Evolutionary conservation across 92 coral and sea anemone genomes (phyloP).

Genomic region (Umimayanthus kanabou): DNA sequence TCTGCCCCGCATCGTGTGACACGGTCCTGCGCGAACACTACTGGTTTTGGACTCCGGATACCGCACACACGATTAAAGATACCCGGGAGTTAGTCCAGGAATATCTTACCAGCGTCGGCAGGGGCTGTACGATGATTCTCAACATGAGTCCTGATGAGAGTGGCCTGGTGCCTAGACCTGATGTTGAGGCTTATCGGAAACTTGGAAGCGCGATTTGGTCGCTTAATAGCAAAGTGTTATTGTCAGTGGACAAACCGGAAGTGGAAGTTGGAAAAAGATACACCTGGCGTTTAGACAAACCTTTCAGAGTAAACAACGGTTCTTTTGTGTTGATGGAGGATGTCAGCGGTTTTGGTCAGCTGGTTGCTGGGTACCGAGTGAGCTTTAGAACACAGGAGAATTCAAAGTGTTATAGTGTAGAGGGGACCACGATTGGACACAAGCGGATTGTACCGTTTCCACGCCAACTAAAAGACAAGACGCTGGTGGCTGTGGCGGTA

Average conservation of each 20-base stretch:
- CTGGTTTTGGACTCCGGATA: slow-evolving; percentile 82
- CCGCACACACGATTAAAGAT: slow-evolving; percentile 66
- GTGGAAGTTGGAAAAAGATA: slow-evolving; percentile 39
- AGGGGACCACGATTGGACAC: slow-evolving; percentile 76
- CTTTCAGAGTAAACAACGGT: slow-evolving; percentile 50
- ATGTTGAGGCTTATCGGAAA: slow-evolving; percentile 58
- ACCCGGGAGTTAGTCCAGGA: slow-evolving; percentile 57
- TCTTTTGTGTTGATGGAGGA: slow-evolving; percentile 80
- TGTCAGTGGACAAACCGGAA: slow-evolving; percentile 39
- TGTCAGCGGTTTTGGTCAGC: slow-evolving; percentile 53
- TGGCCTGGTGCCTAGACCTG: slow-evolving; percentile 71
- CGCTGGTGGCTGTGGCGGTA: slow-evolving; percentile 46
- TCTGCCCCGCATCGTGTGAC: slow-evolving; percentile 86
- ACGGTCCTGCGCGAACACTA: slow-evolving; percentile 81
- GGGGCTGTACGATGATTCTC: slow-evolving; percentile 79
- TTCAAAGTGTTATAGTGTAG: slow-evolving; percentile 32
- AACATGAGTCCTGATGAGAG: slow-evolving; percentile 74
- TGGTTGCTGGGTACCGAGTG: slow-evolving; percentile 51
- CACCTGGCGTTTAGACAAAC: slow-evolving; percentile 12
- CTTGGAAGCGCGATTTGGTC: slow-evolving; percentile 65
- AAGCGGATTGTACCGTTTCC: slow-evolving; percentile 85
- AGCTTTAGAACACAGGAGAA: slow-evolving; percentile 32
- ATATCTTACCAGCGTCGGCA: slow-evolving; percentile 82
- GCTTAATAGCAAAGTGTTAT: slow-evolving; percentile 54
- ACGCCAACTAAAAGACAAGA: slow-evolving; percentile 30